phyloP scores from a whole-genome alignment of 1,140 invertebrate genomes.

The Andrena cerasifolii region DNA sequence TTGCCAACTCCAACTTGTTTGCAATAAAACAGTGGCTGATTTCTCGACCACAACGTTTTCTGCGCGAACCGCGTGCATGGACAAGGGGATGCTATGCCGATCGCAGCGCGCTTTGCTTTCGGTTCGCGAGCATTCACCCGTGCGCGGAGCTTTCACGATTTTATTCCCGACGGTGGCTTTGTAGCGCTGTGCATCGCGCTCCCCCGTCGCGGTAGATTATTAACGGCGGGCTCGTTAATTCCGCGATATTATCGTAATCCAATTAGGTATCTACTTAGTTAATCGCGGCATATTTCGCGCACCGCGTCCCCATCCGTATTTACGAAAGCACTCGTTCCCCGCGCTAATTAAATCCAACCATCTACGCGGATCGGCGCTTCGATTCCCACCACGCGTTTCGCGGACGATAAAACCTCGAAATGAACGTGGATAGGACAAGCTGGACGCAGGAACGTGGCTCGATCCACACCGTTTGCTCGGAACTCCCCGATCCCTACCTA shows the following conservation, averaged over 20 bases:
- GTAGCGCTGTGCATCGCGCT: background rate
- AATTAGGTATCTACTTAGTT: conserved; percentile 42
- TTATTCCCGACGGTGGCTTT: conserved; percentile 1
- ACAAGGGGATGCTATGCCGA: background rate
- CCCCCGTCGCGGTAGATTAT: background rate
- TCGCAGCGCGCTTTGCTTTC: background rate
- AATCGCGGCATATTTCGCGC: conserved; percentile 24
- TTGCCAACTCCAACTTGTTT: too few relatives aligned
- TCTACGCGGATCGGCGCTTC: background rate
- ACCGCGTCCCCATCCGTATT: background rate
- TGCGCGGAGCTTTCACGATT: background rate
- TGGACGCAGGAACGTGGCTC: too few relatives aligned
- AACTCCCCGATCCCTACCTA: too few relatives aligned
- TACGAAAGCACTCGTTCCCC: background rate
- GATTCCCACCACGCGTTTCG: background rate
- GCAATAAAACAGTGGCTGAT: too few relatives aligned
- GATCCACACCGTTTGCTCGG: too few relatives aligned
- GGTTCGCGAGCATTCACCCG: background rate
- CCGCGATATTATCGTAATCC: conserved; percentile 13
- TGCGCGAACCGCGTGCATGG: too few relatives aligned
- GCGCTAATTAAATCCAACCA: conserved; percentile 20
- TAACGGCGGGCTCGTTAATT: conserved; percentile 11
- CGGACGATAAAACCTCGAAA: too few relatives aligned
- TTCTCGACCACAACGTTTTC: too few relatives aligned
- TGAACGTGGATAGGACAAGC: too few relatives aligned